Base-by-base conservation (phyloP, 2,113 vertebrate genomes). In the Spea multiplicata region DNA sequence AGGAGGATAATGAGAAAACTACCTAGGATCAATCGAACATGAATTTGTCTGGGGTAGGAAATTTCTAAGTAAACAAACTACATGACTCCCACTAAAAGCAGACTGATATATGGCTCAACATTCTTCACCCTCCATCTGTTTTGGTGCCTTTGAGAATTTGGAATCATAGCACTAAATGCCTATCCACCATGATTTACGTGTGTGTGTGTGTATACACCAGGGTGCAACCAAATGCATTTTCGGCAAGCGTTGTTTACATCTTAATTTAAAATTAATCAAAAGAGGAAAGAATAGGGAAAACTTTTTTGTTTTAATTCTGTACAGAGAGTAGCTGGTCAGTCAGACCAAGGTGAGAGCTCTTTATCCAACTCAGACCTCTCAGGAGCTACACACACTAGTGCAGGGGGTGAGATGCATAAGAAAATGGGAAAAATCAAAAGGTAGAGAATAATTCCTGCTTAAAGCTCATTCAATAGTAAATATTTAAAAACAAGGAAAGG, bases 281-380 rank as follows among this genome's bases (percentile, higher is more conserved):
- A 46, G 16, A 13, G 13, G 1, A n/a, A 44, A 46, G 5, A 47
- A 47, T 72, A 64, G 72, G 55, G 53, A 71, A 71, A 9, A 6
- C 13, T 30, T 66, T 44, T 66, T n/a, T 53, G 53, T 14, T 71
- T 79, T 45, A 16, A 73, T 80, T 55, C 47, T 73, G 71, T 68
- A 65, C 69, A 71, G 3, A 30, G 64, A 49, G 61, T 72, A 71
- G 52, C 71, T 67, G 53, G 71, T 68, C 71, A n/a, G 6, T 68
- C 78, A 59, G 78, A 50, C 64, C 70, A 59, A 30, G 17, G 44
- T 45, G 44, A 53, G 57, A 45, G 44, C 64, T 73, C 70, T 79
- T 79, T 71, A 74, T 84, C 80, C 75, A 5, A 86, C 82, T 83
- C 81, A 48, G 66, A n/a, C 44, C 1, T 1, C 71, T 55, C 84